Conservation (phyloP, 2,797 vertebrate species). For the Tangara arthus region DNA sequence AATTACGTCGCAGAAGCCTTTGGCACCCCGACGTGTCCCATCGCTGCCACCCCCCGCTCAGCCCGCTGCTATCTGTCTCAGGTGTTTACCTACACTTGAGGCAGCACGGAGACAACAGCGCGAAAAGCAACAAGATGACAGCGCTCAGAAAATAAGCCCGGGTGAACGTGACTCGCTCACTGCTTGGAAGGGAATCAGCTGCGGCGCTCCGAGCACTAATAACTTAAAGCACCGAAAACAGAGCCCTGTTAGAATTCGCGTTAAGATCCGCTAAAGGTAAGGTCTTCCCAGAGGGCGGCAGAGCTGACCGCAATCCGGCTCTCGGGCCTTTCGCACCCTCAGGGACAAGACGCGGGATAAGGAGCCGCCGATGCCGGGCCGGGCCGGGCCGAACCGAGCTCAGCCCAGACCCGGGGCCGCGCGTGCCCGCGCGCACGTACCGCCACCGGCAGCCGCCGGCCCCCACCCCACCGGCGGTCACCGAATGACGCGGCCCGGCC, state of each 20-base stretch:
- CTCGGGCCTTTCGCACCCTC: not conserved
- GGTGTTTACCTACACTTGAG: not conserved
- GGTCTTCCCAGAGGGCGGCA: not conserved
- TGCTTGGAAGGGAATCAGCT: not conserved
- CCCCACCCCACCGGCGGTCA: not conserved
- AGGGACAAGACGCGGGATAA: not conserved
- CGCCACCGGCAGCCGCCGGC: not conserved
- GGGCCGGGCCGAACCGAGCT: not conserved
- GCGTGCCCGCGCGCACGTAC: not conserved
- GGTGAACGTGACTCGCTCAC: not conserved
- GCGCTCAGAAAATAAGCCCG: not conserved
- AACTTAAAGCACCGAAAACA: not conserved
- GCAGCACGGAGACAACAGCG: not conserved
- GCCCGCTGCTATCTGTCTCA: rapidly evolving
- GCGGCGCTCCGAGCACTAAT: not conserved
- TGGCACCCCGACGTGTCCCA: not conserved
- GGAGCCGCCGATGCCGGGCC: not conserved
- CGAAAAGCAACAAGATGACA: not conserved
- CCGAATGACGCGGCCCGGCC: not conserved
- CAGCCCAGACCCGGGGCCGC: not conserved
- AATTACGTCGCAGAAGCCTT: not conserved
- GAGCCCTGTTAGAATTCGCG: not conserved
- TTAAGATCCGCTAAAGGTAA: not conserved
- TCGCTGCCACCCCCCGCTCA: no score
- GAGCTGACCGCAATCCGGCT: not conserved